phyloP scores from a whole-genome alignment of 2,113 vertebrate species.

The Ophthalmolycus amberensis region DNA sequence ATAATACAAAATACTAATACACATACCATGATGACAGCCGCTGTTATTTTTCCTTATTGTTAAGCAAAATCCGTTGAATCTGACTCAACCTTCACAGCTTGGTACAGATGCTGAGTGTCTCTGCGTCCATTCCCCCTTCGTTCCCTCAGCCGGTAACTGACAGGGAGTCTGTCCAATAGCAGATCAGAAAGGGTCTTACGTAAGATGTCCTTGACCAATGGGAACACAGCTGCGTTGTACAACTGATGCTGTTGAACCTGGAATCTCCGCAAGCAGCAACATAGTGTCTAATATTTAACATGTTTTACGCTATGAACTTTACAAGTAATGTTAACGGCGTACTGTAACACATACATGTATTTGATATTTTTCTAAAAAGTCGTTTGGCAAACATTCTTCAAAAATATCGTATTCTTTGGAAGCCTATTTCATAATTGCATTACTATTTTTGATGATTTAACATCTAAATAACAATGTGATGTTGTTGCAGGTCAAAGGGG shows the following conservation, averaged over 20 bases:
- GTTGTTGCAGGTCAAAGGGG: not conserved
- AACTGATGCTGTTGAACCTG: constrained; percentile 37
- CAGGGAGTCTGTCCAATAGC: constrained; percentile 74
- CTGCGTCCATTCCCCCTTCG: constrained; percentile 58
- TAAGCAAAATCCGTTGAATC: constrained; percentile 33
- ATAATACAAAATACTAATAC: not conserved
- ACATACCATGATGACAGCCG: constrained; percentile 67
- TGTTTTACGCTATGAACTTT: not conserved
- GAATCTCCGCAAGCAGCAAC: not conserved
- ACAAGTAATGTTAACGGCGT: not conserved
- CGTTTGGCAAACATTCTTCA: not conserved
- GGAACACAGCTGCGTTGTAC: constrained; percentile 13
- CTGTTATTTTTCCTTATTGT: constrained; percentile 38
- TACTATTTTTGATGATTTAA: not conserved
- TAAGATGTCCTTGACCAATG: constrained; percentile 37
- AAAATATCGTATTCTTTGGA: not conserved
- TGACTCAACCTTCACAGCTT: constrained; percentile 66
- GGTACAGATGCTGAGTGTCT: constrained; percentile 66
- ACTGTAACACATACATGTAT: not conserved
- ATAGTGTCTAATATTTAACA: not conserved
- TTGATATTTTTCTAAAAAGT: not conserved
- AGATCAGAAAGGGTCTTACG: constrained; percentile 18
- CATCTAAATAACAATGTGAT: not conserved
- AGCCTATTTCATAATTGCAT: not conserved
- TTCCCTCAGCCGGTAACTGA: constrained; percentile 46